Base-by-base conservation (phyloP, 1,140 invertebrate genomes). In the Temnothorax nylanderi region DNA sequence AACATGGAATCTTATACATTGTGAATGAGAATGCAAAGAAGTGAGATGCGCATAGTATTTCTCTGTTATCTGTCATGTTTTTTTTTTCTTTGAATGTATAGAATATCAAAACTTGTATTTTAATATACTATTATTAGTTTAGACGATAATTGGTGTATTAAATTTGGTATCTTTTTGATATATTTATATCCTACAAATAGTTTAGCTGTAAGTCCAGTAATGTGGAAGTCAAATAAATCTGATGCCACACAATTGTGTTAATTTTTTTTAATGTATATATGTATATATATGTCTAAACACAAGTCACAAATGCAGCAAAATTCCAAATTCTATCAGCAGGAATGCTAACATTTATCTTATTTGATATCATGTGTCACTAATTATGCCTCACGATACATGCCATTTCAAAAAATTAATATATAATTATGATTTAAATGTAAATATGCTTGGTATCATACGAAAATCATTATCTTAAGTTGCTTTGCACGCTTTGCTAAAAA, bases 401-500 rank as follows among this genome's bases (percentile, higher is more conserved):
- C 11, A 56, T 37, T 21, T 41, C 8, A 54, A 54, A 58, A 56
- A 71, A 34, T 80, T 32, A 32, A 54, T 67, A 41, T 81, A 41
- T 37, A 37, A 58, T 26, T 58, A 49, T 3, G 16, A 56, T 26
- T 26, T 26, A 26, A 26, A 13, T 37, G 8, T 26, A 34, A 75
- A 75, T 4, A 58, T 84, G 21, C 34, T 82, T 47, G 37, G 3
- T 34, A 37, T 82, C 41, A 11, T 60, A n/a, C 18, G 4, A 56
- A 47, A 74, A 74, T 34, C 41, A 56, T 71, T 26, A 37, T 75
- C 13, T 71, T 60, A 47, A 47, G 13, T 84, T 62, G 49, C 74
- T 77, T 85, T 85, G 75, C 82, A 85, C 18, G 74, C 60, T 85
- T 85, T 58, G 82, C 18, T 78, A 67, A 65, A 47, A 47, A 77